Evolutionary conservation across 2,113 vertebrate genomes (phyloP).

Genomic region (Sardina pilchardus): DNA sequence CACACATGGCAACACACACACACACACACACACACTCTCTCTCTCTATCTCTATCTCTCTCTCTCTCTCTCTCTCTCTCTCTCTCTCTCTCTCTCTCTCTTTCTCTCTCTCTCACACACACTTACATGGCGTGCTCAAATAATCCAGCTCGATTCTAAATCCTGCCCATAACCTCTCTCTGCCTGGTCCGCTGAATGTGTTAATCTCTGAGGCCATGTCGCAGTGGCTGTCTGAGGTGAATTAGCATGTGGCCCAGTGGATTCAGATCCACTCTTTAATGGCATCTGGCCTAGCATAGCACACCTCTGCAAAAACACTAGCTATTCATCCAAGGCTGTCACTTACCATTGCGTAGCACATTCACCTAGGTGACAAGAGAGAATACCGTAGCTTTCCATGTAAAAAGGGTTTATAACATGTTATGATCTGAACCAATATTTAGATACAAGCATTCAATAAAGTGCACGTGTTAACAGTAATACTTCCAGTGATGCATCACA

Average conservation of each 20-base stretch:
- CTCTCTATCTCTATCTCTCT: too few species aligned
- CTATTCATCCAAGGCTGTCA: background rate
- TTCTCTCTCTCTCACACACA: background rate
- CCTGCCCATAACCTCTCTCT: background rate
- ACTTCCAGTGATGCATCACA: background rate
- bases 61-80: too few species aligned
- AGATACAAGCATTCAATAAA: background rate
- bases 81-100: too few species aligned
- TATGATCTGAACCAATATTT: background rate
- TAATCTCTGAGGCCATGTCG: background rate
- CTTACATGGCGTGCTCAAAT: background rate
- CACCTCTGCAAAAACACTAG: background rate
- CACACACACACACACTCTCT: background rate
- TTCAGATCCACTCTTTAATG: background rate
- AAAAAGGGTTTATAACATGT: background rate
- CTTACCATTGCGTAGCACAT: background rate
- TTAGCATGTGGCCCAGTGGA: background rate
- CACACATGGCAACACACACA: background rate
- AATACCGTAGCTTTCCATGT: background rate
- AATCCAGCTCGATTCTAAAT: constrained; percentile 3
- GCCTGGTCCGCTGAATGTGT: background rate
- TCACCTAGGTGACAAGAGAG: background rate
- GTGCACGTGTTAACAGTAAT: background rate
- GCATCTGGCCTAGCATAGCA: background rate
- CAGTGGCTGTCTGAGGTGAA: background rate